Base-by-base conservation (phyloP, 2,888 invertebrate species). In the Amphipyra berbera region DNA sequence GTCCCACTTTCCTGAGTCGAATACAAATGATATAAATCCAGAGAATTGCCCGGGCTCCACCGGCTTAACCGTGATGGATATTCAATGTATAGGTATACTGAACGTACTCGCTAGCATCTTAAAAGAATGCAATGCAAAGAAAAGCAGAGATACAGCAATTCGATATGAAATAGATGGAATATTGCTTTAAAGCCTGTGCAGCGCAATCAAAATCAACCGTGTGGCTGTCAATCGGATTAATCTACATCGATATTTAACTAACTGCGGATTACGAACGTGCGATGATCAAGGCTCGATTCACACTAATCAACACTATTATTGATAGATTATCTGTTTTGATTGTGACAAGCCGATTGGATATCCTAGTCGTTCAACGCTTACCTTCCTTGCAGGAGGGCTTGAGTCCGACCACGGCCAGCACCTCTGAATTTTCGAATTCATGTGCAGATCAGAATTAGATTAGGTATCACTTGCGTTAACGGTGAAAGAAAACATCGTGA, bases 1-100 rank as follows among this genome's bases (percentile, higher is more conserved):
- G 88, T 79, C 81, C 87, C 81, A 82, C 69, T 85, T 86, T 74
- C 81, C 67, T 75, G 78, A 72, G 60, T 79, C 73, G 86, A 85
- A 88, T 89, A 84, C 85, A 86, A 88, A 90, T 87, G 78, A 78
- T 83, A 86, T 87, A 87, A 89, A 90, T 87, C 85, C 80, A 77
- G 68, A 68, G 72, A 79, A 82, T 82, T 76, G 80, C 76, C 76
- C 61, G 64, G 74, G 74, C 67, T 78, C 50, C 61, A 70, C 63
- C 65, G 72, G 76, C 77, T 82, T 79, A 73, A 77, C 70, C 67
- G 63, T 78, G 78, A 84, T 76, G 78, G 79, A 82, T 84, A 79
- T 82, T 73, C 69, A 54, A 69, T 72, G 58, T 66, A 66, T 47
- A 61, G 35, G 7, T 30, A 30, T 7, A 30, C n/a, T 30, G 41